Percentiles rank a stretch among this genome's conserved stretches.
phyloP scores from a whole-genome alignment of 2,113 vertebrate species.

The Glaucidium brasilianum region DNA sequence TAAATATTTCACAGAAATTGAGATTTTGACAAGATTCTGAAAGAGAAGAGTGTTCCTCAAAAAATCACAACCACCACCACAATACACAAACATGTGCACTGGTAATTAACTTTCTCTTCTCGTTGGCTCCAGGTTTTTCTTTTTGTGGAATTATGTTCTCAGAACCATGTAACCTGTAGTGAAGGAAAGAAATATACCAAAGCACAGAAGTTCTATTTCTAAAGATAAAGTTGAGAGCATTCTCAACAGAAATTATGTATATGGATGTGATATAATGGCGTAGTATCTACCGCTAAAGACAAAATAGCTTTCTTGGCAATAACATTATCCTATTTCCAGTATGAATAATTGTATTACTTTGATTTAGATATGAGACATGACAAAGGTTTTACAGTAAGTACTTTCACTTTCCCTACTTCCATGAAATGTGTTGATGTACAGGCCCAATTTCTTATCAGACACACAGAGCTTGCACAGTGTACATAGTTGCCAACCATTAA shows the following conservation, averaged over 20 bases:
- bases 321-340: constrained; percentile 53
- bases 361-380: constrained; percentile 52
- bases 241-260: constrained; percentile 23
- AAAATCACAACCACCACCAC: neutral
- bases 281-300: constrained; percentile 44
- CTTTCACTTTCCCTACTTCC: neutral
- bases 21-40: neutral
- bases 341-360: constrained; percentile 53
- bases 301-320: constrained; percentile 66
- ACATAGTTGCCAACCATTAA: neutral
- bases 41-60: neutral
- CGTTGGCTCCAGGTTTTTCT: neutral
- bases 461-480: neutral
- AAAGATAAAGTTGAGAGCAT: neutral
- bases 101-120: neutral
- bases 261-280: constrained; percentile 7
- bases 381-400: constrained; percentile 30
- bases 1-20: neutral
- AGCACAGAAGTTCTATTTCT: neutral
- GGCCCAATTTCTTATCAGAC: neutral
- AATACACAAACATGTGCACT: neutral
- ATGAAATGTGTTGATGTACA: neutral
- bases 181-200: neutral
- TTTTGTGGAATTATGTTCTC: neutral
- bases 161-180: neutral